phyloP scores from a whole-genome alignment of 92 coral and sea anemone species.

The Epizoanthus stellaris region DNA sequence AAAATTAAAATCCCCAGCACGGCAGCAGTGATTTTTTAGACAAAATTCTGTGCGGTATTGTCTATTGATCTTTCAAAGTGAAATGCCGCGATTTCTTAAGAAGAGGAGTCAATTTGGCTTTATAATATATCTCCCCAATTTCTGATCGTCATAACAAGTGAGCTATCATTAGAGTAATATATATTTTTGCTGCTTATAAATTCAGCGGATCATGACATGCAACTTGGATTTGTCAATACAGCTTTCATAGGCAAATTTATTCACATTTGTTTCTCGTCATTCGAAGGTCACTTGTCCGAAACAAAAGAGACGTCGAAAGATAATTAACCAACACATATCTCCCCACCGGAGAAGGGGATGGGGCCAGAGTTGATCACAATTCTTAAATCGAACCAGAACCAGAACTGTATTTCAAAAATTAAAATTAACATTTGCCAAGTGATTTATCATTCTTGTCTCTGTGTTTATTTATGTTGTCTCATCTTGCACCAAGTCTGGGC shows the following conservation, averaged over 20 bases:
- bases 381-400: neutral
- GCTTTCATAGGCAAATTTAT: constrained; percentile 41
- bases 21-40: neutral
- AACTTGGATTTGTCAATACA: constrained; percentile 35
- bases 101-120: too few species aligned
- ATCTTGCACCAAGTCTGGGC: constrained; percentile 17
- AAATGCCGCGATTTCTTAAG: constrained; percentile 28
- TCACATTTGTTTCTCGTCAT: constrained; percentile 32
- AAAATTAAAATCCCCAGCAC: too few species aligned
- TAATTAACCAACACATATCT: constrained; percentile 25
- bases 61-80: constrained; percentile 14
- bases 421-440: neutral
- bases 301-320: constrained; percentile 20
- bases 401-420: neutral
- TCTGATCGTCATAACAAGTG: neutral
- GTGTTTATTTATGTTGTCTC: constrained; percentile 21
- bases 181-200: neutral
- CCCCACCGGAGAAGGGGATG: constrained; percentile 16
- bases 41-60: neutral
- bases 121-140: neutral
- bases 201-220: neutral
- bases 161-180: neutral
- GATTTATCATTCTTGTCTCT: neutral
- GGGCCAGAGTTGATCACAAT: neutral
- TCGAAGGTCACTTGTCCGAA: constrained; percentile 20